These are phyloP conservation scores for Ecdyonurus torrentis DNA, from an alignment of 2,888 invertebrate species.

Conservation along the genomic window DNA sequence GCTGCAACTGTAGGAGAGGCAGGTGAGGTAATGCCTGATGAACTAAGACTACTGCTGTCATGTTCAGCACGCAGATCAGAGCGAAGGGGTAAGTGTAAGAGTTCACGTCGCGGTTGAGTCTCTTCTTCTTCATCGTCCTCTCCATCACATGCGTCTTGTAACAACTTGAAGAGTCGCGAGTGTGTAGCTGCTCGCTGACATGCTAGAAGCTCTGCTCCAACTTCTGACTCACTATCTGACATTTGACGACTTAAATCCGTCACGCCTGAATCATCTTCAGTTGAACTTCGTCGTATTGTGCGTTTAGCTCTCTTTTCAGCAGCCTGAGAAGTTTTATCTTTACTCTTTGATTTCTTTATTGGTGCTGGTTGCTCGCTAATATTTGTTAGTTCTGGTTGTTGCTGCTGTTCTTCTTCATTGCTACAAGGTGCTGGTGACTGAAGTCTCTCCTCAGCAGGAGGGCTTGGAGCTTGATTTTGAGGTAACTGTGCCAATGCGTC, in stretches of 20 bases:
- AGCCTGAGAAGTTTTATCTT: neutral
- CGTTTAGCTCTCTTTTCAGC: neutral
- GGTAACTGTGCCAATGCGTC: neutral
- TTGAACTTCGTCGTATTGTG: constrained; percentile 1
- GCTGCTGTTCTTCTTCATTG: neutral
- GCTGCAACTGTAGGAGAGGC: constrained; percentile 30
- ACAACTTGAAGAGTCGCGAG: constrained; percentile 46
- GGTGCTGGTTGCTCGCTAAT: neutral
- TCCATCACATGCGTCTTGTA: constrained; percentile 38
- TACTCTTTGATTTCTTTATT: neutral
- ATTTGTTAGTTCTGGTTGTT: neutral
- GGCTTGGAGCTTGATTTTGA: neutral
- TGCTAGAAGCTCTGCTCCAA: constrained; percentile 29
- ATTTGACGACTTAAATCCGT: constrained; percentile 50
- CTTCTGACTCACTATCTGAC: constrained; percentile 37
- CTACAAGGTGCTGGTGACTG: neutral
- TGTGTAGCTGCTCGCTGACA: constrained; percentile 56
- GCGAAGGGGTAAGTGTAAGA: constrained; percentile 23
- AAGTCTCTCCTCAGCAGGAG: neutral
- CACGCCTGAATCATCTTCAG: constrained; percentile 50
- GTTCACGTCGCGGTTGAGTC: constrained; percentile 18
- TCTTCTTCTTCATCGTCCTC: constrained; percentile 23
- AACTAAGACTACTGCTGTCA: constrained; percentile 31
- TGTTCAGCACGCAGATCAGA: constrained; percentile 21
- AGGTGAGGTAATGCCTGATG: constrained; percentile 34